Percentiles rank a stretch among this genome's conserved stretches.
phyloP scores from a whole-genome alignment of 1,140 invertebrate genomes.

The Bombus haemorrhoidalis region DNA sequence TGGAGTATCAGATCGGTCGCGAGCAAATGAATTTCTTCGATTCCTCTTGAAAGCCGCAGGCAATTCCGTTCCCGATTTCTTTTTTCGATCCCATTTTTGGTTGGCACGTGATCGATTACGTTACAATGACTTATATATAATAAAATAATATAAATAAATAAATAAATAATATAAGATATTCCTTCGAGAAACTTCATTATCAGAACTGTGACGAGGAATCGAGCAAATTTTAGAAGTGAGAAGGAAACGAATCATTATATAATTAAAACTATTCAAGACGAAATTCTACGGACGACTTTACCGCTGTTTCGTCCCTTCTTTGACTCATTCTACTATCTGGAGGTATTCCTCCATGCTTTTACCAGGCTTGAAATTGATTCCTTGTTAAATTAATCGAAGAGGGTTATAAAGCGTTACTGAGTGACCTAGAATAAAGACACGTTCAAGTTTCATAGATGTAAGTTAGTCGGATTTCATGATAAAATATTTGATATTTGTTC shows the following conservation, averaged over 20 bases:
- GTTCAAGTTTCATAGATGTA: neutral
- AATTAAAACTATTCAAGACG: slow-evolving; percentile 63
- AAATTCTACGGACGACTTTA: slow-evolving; percentile 38
- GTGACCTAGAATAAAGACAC: slow-evolving; percentile 23
- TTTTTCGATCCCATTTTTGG: too few species aligned
- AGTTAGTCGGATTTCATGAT: neutral
- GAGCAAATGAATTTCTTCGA: neutral
- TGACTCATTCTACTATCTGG: neutral
- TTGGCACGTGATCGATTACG: neutral
- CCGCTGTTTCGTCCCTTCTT: slow-evolving; percentile 13
- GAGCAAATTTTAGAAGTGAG: neutral
- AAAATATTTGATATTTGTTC: too few species aligned
- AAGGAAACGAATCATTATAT: slow-evolving; percentile 54
- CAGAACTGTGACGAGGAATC: neutral
- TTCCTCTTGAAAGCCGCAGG: neutral
- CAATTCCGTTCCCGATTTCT: neutral
- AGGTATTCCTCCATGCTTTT: slow-evolving; percentile 12
- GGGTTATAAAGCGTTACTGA: slow-evolving; percentile 46
- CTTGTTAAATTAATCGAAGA: slow-evolving; percentile 53
- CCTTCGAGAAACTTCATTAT: slow-evolving; percentile 1
- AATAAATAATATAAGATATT: too few species aligned
- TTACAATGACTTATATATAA: slow-evolving; percentile 4
- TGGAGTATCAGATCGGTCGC: neutral
- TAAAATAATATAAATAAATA: too few species aligned
- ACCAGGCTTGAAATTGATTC: slow-evolving; percentile 29